Evolutionary conservation across 1,140 invertebrate genomes (phyloP).

Genomic region (Dolichoris vasculosae): DNA sequence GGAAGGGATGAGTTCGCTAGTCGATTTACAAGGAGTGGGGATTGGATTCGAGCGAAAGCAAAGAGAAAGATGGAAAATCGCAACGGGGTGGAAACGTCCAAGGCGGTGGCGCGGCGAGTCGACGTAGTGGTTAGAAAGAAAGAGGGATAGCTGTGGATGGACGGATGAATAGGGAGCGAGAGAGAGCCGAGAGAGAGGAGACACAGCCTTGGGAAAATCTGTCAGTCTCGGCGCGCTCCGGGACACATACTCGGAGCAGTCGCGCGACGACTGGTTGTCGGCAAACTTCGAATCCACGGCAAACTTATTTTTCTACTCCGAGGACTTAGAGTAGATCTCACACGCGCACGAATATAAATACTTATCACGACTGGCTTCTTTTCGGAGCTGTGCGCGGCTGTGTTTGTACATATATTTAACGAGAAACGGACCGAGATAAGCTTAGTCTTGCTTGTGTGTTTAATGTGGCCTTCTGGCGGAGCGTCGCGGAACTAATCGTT

Average conservation of each 20-base stretch:
- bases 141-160: too few species aligned
- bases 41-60: constrained; percentile 8
- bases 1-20: constrained; percentile 32
- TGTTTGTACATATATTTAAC: neutral
- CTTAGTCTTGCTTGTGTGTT: neutral
- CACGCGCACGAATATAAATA: neutral
- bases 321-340: neutral
- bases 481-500: constrained; percentile 11
- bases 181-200: neutral
- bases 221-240: neutral
- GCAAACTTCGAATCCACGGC: neutral
- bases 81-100: constrained; percentile 46
- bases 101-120: constrained; percentile 20
- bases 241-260: neutral
- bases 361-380: neutral
- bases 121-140: constrained; percentile 10
- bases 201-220: constrained; percentile 6
- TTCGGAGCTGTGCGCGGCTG: neutral
- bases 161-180: neutral
- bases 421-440: neutral
- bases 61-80: constrained; percentile 11
- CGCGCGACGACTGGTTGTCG: constrained; percentile 10
- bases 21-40: constrained; percentile 6
- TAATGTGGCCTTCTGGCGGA: constrained; percentile 28
- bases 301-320: neutral